phyloP scores from a whole-genome alignment of 2,888 invertebrate genomes.

The Diaperis boleti region DNA sequence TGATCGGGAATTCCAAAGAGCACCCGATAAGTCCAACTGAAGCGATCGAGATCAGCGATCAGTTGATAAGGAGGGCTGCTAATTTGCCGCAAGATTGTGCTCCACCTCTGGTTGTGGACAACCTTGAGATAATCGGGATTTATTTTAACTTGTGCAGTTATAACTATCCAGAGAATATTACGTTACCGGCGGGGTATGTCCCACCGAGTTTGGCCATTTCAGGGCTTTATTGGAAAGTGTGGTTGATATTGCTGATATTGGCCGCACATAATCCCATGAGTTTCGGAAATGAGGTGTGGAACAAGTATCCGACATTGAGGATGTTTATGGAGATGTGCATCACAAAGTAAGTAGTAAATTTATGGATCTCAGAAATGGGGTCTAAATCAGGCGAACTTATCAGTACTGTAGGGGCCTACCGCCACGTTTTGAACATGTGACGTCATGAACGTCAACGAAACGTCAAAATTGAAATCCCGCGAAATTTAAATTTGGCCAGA shows the following conservation, averaged over 20 bases:
- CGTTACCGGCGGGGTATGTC: conserved; percentile 82
- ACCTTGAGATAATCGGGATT: conserved; percentile 88
- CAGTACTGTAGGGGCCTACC: too few species aligned
- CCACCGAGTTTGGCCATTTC: conserved; percentile 92
- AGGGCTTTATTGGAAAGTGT: conserved; percentile 95
- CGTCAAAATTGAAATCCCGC: too few species aligned
- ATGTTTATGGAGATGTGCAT: conserved; percentile 97
- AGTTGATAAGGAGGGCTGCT: conserved; percentile 87
- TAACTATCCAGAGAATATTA: conserved; percentile 92
- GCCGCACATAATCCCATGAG: conserved; percentile 92
- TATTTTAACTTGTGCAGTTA: conserved; percentile 92
- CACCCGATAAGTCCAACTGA: conserved; percentile 85
- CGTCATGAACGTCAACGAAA: too few species aligned
- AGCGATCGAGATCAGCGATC: conserved; percentile 87
- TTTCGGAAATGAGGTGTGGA: conserved; percentile 90
- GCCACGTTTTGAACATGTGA: too few species aligned
- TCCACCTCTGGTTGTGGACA: conserved; percentile 80
- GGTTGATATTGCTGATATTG: conserved; percentile 88
- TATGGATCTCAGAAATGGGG: too few species aligned
- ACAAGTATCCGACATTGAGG: conserved; percentile 89
- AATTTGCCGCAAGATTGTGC: conserved; percentile 79
- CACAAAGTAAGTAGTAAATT: conserved; percentile 84
- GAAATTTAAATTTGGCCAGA: too few species aligned
- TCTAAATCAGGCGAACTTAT: too few species aligned
- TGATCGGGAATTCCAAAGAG: conserved; percentile 82